Base-by-base conservation (phyloP, 2,797 vertebrate species). In the Aselliscus stoliczkanus region DNA sequence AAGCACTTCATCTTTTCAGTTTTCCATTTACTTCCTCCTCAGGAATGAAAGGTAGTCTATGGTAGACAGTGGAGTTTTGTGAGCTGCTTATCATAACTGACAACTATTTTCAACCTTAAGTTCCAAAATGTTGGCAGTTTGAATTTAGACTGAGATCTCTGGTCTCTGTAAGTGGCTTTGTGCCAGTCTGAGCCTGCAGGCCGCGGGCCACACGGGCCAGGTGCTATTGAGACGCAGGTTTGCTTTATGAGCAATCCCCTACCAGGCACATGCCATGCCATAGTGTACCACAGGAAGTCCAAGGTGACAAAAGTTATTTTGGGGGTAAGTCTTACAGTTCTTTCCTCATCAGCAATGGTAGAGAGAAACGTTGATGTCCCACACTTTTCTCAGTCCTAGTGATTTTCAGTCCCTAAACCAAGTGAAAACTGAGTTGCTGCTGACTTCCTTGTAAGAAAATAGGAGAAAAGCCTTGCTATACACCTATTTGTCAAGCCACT, bases 11-110 rank as follows among this genome's bases (percentile, higher is more conserved):
- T 87, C 69, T 81, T 84, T 37, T 85, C 73, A 95, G 72, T 69
- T 93, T 94, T 86, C 64, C 85, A 80, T 5, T 90, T 96, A 88
- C 88, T 85, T 90, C 93, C 64, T 91, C 34, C 77, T 96, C 70
- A 64, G 88, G 81, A 97, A 93, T 86, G 79, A 95, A 92, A 69
- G 70, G 62, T 69, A 92, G 81, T 95, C 58, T 80, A 0, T 88
- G 64, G 90, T 81, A 67, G 56, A 88, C 58, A 76, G 2, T 65
- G 23, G 88, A 87, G 62, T 62, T 90, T 50, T 90, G 39, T 83
- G 79, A 92, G 76, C 52, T 92, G 73, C 42, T 81, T 88, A 67
- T 44, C 65, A 2, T 84, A 81, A 84, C 77, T 84, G 75, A 67
- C 37, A 93, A 58, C 52, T 88, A 1, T 73, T 86, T 94, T 93